Evolutionary conservation across 1,140 invertebrate genomes (phyloP), one percentile per base, ranked within the genome.

Genomic region (Lysiphlebus fabarum): DNA sequence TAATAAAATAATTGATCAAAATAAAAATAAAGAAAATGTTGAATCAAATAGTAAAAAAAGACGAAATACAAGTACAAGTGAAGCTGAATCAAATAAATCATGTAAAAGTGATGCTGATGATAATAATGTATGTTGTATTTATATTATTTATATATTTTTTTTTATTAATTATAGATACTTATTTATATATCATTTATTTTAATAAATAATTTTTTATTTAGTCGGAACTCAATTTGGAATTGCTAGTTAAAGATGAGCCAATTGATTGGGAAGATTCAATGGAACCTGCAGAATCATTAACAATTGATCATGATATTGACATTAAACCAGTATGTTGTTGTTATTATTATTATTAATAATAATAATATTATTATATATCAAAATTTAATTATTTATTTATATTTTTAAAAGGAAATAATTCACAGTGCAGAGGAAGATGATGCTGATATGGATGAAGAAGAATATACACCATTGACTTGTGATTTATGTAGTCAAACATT

Each of bases 401-500:
- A 47, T 47, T 53, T 61, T 50, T 49, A 61, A 0, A 37, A 81
- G 80, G 80, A 81, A 71, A 78, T 81, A 43, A 76, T 81, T 10
- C 77, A 80, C 26, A 80, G 78, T 59, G 76, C 75, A 9, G 77
- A 79, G 56, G 77, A 79, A 56, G 75, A 78, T 62, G 75, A 78
- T 62, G 72, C 74, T 5, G 74, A 75, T 6, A 70, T 75, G 17
- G 75, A 79, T 62, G 81, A 83, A 58, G 79, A 82, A 54, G 74
- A 82, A 43, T 90, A 89, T 68, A 87, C 87, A 17, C 87, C 89
- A 41, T 75, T 92, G 54, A 87, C 88, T 5, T 92, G 90, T 70
- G 90, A 92, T 74, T 82, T 91, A 70, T 92, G 90, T 70, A 87
- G 88, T 70, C 88, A 90, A 82, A 89, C 89, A 11, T 92, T 91